phyloP scores from a whole-genome alignment of 2,888 invertebrate species.

The Rhagonycha fulva region DNA sequence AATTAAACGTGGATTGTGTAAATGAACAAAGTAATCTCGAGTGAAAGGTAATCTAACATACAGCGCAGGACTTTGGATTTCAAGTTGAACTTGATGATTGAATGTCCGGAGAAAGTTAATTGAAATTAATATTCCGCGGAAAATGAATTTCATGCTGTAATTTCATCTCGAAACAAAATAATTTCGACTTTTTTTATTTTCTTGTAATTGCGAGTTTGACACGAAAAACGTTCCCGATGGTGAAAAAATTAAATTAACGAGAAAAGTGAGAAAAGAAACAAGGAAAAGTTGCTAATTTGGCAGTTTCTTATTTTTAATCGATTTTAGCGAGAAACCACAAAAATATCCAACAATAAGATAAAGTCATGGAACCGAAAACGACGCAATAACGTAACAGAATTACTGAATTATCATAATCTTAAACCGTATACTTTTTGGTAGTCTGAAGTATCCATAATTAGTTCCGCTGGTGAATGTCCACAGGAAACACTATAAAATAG shows the following conservation, averaged over 20 bases:
- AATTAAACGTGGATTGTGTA: background rate
- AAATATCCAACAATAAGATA: background rate
- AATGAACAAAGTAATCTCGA: background rate
- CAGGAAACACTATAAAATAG: conserved; percentile 8
- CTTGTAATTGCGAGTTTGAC: background rate
- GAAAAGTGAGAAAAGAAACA: background rate
- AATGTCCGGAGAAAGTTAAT: conserved; percentile 12
- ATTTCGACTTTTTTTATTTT: background rate
- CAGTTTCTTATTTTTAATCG: background rate
- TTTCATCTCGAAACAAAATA: background rate
- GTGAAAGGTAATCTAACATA: background rate
- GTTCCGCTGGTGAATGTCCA: conserved; percentile 5
- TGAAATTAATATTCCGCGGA: background rate
- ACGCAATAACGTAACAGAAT: background rate
- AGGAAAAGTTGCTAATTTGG: background rate
- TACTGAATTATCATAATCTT: background rate
- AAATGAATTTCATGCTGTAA: background rate
- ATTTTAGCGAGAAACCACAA: background rate
- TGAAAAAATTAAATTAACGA: background rate
- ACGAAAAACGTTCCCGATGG: background rate
- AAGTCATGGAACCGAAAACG: background rate
- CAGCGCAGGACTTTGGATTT: background rate
- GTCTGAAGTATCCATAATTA: conserved; percentile 9
- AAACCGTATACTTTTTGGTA: background rate
- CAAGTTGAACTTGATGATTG: conserved; percentile 6